Base-by-base conservation (phyloP, 2,888 invertebrate species). In the Drosophila testacea region DNA sequence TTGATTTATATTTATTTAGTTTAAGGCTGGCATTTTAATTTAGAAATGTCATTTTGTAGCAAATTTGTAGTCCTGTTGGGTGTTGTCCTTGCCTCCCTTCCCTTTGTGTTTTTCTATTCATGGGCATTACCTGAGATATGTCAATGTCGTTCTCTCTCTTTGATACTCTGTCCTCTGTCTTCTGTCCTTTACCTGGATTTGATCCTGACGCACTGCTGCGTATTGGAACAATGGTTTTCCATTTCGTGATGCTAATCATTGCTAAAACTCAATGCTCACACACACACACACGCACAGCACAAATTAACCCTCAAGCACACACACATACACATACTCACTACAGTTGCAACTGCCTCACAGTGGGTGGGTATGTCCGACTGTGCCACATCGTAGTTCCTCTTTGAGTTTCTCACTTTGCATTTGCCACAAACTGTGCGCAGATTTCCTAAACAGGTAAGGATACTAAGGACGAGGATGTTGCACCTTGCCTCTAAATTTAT, bases 211-310 rank as follows among this genome's bases (percentile, higher is more conserved):
- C 77, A 63, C 69, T 62, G 79, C 75, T 81, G 87, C 89, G 83
- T 85, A 89, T 89, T 89, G 85, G 80, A 88, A 85, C 89, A 85
- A 85, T 82, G 64, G 79, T 84, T 82, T 87, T 72, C 69, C 68
- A 73, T 88, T 88, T 79, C 69, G 71, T 84, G 83, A 88, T 83
- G 89, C 89, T 83, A 83, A 83, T 83, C 83, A 83, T 79, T 83
- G 83, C 83, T 70, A 84, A 88, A 83, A 46, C 69, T 66, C 57
- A 47, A 27, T 42, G 39, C 39, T n/a, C 56, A 38, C 55, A 47
- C 62, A 63, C 57, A 63, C 57, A 42, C 61, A 10, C 54, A 57
- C n/a, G 48, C 36, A 28, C 39, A n/a, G 28, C 55, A 77, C 60
- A 76, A 60, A 76, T 84, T 68, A 79, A 79, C 77, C 78, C 81